A percentile compares a stretch with the other conserved stretches of the same genome.
phyloP scores from a whole-genome alignment of 2,113 vertebrate genomes.

The Procavia capensis region DNA sequence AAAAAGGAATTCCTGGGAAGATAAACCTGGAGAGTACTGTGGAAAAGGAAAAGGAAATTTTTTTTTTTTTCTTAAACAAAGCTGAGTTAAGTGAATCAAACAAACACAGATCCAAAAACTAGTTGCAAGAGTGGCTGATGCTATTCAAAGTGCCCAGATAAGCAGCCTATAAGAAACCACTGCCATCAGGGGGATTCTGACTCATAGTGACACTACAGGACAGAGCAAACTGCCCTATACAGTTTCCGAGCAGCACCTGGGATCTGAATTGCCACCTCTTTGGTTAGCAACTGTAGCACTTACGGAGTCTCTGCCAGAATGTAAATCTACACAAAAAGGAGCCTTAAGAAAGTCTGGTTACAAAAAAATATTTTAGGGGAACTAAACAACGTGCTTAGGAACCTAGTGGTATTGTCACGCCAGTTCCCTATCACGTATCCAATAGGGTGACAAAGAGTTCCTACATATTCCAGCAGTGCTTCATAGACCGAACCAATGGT shows the following conservation, averaged over 20 bases:
- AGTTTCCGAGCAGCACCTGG: too few relatives aligned
- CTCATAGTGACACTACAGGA: too few relatives aligned
- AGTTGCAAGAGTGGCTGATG: rapidly evolving
- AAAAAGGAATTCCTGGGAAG: neutral
- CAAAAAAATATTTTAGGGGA: neutral
- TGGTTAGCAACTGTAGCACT: too few relatives aligned
- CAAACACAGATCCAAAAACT: rapidly evolving
- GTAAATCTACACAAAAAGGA: neutral
- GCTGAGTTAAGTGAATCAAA: neutral
- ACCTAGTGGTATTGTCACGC: rapidly evolving
- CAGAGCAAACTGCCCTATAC: too few relatives aligned
- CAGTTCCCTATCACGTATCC: neutral
- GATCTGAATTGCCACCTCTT: too few relatives aligned
- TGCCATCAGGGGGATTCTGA: too few relatives aligned
- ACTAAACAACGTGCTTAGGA: neutral
- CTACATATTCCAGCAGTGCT: too few relatives aligned
- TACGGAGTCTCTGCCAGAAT: too few relatives aligned
- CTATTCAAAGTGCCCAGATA: neutral
- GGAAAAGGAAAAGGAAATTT: neutral
- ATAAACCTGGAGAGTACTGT: neutral
- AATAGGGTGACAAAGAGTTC: neutral
- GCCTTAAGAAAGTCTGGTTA: neutral
- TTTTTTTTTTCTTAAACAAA: neutral
- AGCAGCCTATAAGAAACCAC: neutral
- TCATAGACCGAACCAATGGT: too few relatives aligned